phyloP scores from a whole-genome alignment of 2,888 invertebrate species.

The Eupithecia exiguata region DNA sequence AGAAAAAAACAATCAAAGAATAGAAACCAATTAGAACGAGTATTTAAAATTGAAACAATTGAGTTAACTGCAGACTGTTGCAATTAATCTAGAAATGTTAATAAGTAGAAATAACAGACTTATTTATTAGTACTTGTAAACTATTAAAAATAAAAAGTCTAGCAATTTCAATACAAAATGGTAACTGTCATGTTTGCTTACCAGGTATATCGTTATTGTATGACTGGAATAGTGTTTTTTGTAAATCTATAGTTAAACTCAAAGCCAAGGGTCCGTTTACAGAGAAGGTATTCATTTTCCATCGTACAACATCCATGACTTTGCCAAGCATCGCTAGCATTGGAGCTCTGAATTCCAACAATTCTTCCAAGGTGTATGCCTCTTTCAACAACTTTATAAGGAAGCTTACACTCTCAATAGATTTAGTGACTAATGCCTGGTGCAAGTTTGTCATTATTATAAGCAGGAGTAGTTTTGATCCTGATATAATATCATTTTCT shows the following conservation, averaged over 20 bases:
- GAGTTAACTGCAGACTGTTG: background rate
- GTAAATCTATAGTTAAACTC: conserved; percentile 61
- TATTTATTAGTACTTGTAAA: too few species aligned
- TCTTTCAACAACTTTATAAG: conserved; percentile 61
- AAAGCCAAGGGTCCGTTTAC: conserved; percentile 57
- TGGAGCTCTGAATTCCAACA: conserved; percentile 69
- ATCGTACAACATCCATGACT: conserved; percentile 66
- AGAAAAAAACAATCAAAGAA: background rate
- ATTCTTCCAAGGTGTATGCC: conserved; percentile 59
- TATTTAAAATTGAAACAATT: background rate
- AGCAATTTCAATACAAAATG: background rate
- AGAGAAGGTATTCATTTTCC: conserved; percentile 66
- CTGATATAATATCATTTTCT: conserved; percentile 55
- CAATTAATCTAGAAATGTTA: background rate
- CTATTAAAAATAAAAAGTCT: background rate
- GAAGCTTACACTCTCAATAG: conserved; percentile 55
- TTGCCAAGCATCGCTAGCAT: conserved; percentile 74
- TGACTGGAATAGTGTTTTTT: conserved; percentile 59
- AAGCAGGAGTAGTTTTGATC: conserved; percentile 62
- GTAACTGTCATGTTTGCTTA: conserved; percentile 40
- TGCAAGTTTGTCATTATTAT: conserved; percentile 74
- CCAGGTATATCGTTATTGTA: conserved; percentile 64
- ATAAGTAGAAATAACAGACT: too few species aligned
- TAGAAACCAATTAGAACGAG: background rate
- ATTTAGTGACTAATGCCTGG: conserved; percentile 58